phyloP scores from a whole-genome alignment of 2,888 invertebrate species.

The Muschampia plurimacula region DNA sequence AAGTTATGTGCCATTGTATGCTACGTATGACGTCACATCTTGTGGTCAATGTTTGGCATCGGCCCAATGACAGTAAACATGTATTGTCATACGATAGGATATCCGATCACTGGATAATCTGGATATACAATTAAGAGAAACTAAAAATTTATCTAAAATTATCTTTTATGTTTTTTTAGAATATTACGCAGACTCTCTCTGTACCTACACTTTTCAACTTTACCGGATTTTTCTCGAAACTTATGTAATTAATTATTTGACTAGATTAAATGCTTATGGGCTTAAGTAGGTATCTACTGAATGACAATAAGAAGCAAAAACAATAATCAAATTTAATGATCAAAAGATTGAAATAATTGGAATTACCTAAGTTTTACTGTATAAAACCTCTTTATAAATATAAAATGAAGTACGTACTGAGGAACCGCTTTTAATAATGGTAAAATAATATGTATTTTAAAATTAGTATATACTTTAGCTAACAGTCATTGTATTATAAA shows the following conservation, averaged over 20 bases:
- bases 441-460: neutral
- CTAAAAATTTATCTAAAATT: neutral
- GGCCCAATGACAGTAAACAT: constrained; percentile 35
- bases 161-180: no score
- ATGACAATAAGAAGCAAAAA: no score
- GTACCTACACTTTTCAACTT: no score
- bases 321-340: no score
- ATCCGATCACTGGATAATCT: constrained; percentile 22
- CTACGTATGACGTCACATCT: constrained; percentile 25
- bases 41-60: constrained; percentile 39
- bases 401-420: neutral
- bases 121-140: neutral
- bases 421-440: neutral
- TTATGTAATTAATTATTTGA: no score
- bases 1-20: constrained; percentile 42
- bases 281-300: no score
- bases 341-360: no score
- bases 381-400: no score
- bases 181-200: no score
- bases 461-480: neutral
- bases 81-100: constrained; percentile 25
- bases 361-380: no score
- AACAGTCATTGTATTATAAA: neutral
- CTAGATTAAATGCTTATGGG: no score
- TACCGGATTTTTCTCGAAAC: no score